These are phyloP conservation scores for Lethenteron reissneri DNA, from an alignment of 2,113 vertebrate genomes.

Conservation along the genomic window DNA sequence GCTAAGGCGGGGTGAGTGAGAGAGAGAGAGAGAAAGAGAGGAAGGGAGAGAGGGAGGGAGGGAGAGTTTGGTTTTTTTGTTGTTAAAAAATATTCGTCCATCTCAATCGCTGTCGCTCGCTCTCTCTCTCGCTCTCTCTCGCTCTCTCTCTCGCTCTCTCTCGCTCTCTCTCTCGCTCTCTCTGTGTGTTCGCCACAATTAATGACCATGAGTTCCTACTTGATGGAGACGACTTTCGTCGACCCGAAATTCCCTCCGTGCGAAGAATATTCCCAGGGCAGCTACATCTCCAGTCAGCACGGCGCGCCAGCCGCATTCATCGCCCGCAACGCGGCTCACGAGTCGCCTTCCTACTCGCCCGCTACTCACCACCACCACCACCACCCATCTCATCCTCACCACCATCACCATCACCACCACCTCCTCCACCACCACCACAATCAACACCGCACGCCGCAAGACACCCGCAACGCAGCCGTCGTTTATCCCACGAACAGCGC, in stretches of 20 bases:
- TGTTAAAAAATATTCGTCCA: too few relatives aligned
- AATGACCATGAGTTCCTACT: slow-evolving; percentile 99
- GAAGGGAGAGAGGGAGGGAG: too few relatives aligned
- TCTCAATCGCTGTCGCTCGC: not conserved
- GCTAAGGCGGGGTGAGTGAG: too few relatives aligned
- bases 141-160: not conserved
- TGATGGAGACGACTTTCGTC: slow-evolving; percentile 99
- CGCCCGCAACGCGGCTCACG: too few relatives aligned
- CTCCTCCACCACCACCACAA: too few relatives aligned
- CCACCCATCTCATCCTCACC: too few relatives aligned
- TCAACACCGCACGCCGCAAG: too few relatives aligned
- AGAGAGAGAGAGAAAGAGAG: too few relatives aligned
- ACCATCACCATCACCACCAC: too few relatives aligned
- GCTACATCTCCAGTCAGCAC: slow-evolving; percentile 96
- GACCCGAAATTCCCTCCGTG: slow-evolving; percentile 99
- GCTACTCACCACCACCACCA: too few relatives aligned
- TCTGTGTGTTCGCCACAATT: slow-evolving; percentile 23
- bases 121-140: not conserved
- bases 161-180: not conserved
- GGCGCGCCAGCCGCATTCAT: slow-evolving; percentile 26
- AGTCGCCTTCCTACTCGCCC: too few relatives aligned
- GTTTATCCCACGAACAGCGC: slow-evolving; percentile 10
- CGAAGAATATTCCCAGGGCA: slow-evolving; percentile 99
- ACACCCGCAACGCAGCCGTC: slow-evolving; percentile 26
- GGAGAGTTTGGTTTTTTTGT: too few relatives aligned